Evolutionary conservation across 1,140 invertebrate species (phyloP).

Genomic region (Leptinotarsa texana): DNA sequence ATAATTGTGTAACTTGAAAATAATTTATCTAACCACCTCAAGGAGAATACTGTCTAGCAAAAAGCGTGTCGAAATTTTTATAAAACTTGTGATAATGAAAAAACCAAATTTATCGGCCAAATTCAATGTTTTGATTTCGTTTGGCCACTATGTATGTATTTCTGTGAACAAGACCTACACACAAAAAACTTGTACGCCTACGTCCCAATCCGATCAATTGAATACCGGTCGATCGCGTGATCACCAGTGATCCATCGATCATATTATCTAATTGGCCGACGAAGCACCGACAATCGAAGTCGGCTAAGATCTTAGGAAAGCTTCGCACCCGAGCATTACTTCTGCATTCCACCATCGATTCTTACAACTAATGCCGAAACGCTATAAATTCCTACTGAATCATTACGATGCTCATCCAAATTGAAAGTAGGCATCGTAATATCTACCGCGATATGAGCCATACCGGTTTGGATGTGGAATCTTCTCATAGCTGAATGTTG

Average conservation of each 20-base stretch:
- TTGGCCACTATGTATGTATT: too few species aligned
- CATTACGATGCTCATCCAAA: slow-evolving; percentile 9
- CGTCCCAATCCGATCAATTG: slow-evolving; percentile 20
- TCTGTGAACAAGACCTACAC: background rate
- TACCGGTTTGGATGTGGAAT: background rate
- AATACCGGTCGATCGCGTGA: slow-evolving; percentile 41
- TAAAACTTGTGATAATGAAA: too few species aligned
- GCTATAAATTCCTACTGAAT: slow-evolving; percentile 17
- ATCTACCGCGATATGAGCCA: background rate
- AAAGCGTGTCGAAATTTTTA: too few species aligned
- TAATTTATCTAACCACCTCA: too few species aligned
- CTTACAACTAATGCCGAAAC: background rate
- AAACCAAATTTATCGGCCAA: too few species aligned
- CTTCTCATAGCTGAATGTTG: too few species aligned
- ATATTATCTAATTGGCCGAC: slow-evolving; percentile 50
- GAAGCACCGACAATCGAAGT: slow-evolving; percentile 43
- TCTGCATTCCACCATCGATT: slow-evolving; percentile 36
- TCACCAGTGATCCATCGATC: slow-evolving; percentile 43
- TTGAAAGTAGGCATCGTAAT: background rate
- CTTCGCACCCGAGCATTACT: slow-evolving; percentile 48
- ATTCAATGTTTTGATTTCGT: too few species aligned
- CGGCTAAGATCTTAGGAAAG: slow-evolving; percentile 39
- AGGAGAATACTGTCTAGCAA: too few species aligned
- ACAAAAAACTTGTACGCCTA: background rate
- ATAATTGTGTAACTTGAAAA: too few species aligned